A percentile compares a stretch with the other conserved stretches of the same genome.
phyloP scores from a whole-genome alignment of 2,888 invertebrate genomes.

The Macrophya annulata region DNA sequence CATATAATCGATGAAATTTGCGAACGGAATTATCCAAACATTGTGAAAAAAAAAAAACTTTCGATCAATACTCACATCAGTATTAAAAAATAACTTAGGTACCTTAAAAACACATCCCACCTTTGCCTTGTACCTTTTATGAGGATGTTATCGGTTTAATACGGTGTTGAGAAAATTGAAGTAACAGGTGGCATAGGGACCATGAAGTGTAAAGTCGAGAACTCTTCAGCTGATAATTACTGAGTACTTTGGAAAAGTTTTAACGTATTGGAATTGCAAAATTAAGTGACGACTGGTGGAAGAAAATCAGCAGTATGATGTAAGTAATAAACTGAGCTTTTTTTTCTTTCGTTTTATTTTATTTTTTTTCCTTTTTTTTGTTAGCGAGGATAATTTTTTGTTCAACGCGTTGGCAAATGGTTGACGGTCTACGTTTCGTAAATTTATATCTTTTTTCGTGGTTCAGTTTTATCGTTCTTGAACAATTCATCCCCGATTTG shows the following conservation, averaged over 20 bases:
- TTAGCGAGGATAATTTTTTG: neutral
- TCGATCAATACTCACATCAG: neutral
- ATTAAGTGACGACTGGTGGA: neutral
- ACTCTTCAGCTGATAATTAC: conserved; percentile 16
- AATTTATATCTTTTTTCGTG: conserved; percentile 18
- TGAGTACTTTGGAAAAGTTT: neutral
- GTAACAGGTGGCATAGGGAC: neutral
- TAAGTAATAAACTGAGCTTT: neutral
- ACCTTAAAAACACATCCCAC: neutral
- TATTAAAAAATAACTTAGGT: neutral
- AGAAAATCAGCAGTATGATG: neutral
- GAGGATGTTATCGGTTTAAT: neutral
- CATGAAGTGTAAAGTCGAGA: neutral
- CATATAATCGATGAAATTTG: neutral
- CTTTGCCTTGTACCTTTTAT: neutral
- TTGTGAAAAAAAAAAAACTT: neutral
- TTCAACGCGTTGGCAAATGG: neutral
- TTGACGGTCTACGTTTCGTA: neutral
- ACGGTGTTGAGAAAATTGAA: neutral
- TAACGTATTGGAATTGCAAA: neutral
- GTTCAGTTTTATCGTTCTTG: neutral
- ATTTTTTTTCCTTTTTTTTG: neutral
- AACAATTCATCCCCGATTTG: neutral
- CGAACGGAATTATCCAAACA: neutral
- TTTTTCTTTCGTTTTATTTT: too few relatives aligned